Conservation (phyloP, 2,888 invertebrate genomes). For the Myopa tessellatipennis region DNA sequence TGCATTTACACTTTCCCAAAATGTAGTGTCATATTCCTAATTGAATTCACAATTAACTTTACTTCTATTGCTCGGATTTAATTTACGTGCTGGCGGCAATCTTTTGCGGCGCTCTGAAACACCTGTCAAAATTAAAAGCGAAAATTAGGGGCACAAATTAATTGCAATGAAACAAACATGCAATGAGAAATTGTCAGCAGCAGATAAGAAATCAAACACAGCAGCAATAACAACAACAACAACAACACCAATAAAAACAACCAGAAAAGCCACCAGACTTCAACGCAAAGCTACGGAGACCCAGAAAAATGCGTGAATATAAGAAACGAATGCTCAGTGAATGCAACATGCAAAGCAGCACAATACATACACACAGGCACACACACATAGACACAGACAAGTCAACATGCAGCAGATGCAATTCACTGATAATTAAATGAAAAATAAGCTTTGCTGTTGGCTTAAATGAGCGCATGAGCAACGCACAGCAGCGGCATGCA, state of each 20-base stretch:
- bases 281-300: neutral
- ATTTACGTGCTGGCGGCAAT: neutral
- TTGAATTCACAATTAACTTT: no score
- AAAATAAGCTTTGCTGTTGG: neutral
- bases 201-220: neutral
- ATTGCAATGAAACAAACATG: neutral
- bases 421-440: conserved; percentile 6
- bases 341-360: neutral
- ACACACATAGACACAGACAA: neutral
- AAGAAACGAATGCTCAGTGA: neutral
- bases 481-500: neutral
- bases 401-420: neutral
- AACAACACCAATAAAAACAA: neutral
- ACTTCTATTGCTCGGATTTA: no score
- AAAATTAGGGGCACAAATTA: neutral
- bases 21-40: no score
- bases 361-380: neutral
- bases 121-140: neutral
- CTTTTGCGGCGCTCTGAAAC: neutral
- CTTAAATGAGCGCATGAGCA: conserved; percentile 11
- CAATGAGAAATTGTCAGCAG: neutral
- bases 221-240: neutral
- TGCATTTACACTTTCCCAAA: no score
- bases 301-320: neutral
- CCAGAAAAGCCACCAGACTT: neutral